phyloP scores from a whole-genome alignment of 2,888 invertebrate genomes.

The Cheilosia grossa region DNA sequence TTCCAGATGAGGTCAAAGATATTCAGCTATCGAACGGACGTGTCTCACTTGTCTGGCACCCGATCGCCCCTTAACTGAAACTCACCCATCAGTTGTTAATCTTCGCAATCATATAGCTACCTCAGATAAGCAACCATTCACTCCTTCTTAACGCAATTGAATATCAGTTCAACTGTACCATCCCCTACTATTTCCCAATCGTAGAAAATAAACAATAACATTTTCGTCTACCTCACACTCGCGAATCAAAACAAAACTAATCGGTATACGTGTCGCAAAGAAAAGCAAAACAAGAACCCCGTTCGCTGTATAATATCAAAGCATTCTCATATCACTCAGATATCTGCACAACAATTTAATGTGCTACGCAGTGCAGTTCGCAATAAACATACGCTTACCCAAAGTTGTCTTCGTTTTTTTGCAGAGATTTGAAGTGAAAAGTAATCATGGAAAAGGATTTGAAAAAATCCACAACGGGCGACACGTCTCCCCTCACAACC shows the following conservation, averaged over 20 bases:
- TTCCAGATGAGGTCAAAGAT: not conserved
- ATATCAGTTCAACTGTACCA: constrained; percentile 13
- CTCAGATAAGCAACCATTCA: constrained; percentile 25
- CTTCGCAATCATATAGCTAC: constrained; percentile 1
- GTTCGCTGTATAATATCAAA: not conserved
- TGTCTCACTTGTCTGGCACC: not conserved
- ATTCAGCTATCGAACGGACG: not conserved
- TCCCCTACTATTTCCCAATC: constrained; percentile 6
- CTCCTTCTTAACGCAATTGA: constrained; percentile 1
- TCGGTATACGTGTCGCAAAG: not conserved
- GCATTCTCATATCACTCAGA: not conserved
- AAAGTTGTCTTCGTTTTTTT: not conserved
- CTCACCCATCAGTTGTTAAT: not conserved
- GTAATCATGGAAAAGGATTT: constrained; percentile 50
- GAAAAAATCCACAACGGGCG: constrained; percentile 42
- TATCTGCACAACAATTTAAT: constrained; percentile 2
- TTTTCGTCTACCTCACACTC: not conserved
- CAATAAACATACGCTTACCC: not conserved
- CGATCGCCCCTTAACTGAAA: not conserved
- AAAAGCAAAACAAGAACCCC: constrained; percentile 10
- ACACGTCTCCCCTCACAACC: constrained; percentile 75
- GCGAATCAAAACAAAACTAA: constrained; percentile 41
- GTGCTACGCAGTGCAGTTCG: constrained; percentile 5
- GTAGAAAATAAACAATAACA: constrained; percentile 5
- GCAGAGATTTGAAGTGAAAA: constrained; percentile 27